Percentiles rank a stretch among this genome's conserved stretches.
phyloP scores from a whole-genome alignment of 2,797 vertebrate species.

The Zonotrichia albicollis region DNA sequence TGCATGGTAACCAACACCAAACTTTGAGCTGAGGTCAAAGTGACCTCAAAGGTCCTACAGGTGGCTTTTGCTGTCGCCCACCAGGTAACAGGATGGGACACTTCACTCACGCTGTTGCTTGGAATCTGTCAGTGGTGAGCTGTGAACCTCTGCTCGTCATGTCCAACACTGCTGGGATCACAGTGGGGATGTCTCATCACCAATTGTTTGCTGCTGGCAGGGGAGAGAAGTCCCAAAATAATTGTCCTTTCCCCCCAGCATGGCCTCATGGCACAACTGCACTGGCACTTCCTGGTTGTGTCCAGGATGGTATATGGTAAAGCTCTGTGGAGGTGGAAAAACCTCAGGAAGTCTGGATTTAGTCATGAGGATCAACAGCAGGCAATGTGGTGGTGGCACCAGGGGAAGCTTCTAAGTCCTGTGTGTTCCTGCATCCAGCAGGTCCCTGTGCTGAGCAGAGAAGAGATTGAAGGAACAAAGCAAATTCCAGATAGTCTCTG shows the following conservation, averaged over 20 bases:
- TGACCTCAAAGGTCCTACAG: neutral
- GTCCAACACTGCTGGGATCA: accelerated
- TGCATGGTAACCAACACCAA: accelerated
- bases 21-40: neutral
- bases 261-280: neutral
- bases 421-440: neutral
- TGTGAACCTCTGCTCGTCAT: neutral
- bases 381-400: accelerated
- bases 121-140: neutral
- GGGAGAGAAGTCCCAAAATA: neutral
- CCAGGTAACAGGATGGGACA: neutral
- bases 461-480: neutral
- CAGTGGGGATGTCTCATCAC: accelerated
- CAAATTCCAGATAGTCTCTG: neutral
- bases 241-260: accelerated
- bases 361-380: neutral
- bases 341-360: neutral
- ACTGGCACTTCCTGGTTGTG: accelerated
- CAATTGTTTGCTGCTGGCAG: neutral
- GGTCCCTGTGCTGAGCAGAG: neutral
- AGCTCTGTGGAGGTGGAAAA: accelerated
- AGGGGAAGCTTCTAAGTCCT: neutral
- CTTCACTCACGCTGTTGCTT: accelerated
- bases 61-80: neutral
- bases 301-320: accelerated